Evolutionary conservation across 2,113 vertebrate genomes (phyloP).

Genomic region (Syngnathus typhle): DNA sequence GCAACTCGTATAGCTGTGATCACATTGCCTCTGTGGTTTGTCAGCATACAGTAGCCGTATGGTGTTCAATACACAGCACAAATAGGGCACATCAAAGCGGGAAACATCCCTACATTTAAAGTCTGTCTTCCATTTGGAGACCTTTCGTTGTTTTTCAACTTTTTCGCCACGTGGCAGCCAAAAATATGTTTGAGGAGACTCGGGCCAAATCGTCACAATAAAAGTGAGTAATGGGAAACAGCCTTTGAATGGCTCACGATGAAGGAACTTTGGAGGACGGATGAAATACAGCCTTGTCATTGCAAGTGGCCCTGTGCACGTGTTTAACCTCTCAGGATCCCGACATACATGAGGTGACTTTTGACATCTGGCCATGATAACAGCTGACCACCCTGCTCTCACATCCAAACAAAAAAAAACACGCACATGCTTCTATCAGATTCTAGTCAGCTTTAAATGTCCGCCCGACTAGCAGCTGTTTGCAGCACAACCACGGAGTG

Average conservation of each 20-base stretch:
- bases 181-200: conserved; percentile 29
- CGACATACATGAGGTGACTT: conserved; percentile 28
- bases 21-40: not conserved
- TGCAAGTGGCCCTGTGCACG: not conserved
- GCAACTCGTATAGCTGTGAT: not conserved
- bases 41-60: not conserved
- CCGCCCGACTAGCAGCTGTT: not conserved
- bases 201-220: conserved; percentile 20
- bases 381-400: conserved; percentile 35
- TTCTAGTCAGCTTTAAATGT: conserved; percentile 10
- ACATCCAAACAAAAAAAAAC: conserved; percentile 3
- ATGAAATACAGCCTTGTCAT: not conserved
- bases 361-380: conserved; percentile 34
- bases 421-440: not conserved
- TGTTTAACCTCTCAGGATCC: conserved; percentile 13
- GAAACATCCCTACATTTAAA: conserved; percentile 10
- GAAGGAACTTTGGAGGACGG: not conserved
- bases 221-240: conserved; percentile 24
- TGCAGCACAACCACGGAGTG: not conserved
- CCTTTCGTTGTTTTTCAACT: conserved; percentile 42
- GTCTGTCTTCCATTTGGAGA: conserved; percentile 30
- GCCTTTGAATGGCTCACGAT: conserved; percentile 15
- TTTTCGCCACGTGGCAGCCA: conserved; percentile 41
- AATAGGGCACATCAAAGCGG: conserved; percentile 12
- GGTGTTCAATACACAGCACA: conserved; percentile 13